Evolutionary conservation across 2,888 invertebrate genomes (phyloP).

Genomic region (Hemistola chrysoprasaria): DNA sequence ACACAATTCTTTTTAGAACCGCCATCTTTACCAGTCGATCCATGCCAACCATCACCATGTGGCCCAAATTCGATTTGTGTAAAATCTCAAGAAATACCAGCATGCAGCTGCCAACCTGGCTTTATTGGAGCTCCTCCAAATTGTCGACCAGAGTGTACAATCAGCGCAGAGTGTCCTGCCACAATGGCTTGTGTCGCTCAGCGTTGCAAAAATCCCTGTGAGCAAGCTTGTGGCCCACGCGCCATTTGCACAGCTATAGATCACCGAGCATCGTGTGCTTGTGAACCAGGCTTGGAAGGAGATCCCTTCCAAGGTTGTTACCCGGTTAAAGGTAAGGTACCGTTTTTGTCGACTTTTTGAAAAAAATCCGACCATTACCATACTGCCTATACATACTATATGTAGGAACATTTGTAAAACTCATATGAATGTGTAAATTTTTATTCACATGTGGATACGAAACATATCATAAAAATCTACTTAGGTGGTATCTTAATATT

Average conservation of each 20-base stretch:
- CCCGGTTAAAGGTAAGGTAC: constrained; percentile 60
- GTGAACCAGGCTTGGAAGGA: constrained; percentile 82
- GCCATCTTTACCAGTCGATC: constrained; percentile 60
- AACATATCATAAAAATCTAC: too few species aligned
- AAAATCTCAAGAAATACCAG: constrained; percentile 82
- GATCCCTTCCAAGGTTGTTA: constrained; percentile 84
- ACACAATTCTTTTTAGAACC: constrained; percentile 39
- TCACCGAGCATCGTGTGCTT: constrained; percentile 85
- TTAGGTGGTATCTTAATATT: too few species aligned
- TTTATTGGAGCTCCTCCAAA: constrained; percentile 85
- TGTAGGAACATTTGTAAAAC: too few species aligned
- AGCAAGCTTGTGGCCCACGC: constrained; percentile 84
- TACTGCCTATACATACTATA: neutral
- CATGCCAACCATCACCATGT: constrained; percentile 86
- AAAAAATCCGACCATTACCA: too few species aligned
- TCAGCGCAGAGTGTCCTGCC: constrained; percentile 86
- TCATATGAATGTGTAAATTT: too few species aligned
- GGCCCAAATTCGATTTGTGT: constrained; percentile 85
- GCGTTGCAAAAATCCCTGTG: constrained; percentile 85
- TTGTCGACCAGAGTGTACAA: constrained; percentile 86
- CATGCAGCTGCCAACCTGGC: constrained; percentile 84
- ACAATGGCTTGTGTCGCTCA: constrained; percentile 84
- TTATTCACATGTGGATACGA: too few species aligned
- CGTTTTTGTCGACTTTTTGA: constrained; percentile 5
- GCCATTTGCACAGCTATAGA: constrained; percentile 83